Base-by-base conservation (phyloP, 2,888 invertebrate species). In the Frankliniella intonsa region DNA sequence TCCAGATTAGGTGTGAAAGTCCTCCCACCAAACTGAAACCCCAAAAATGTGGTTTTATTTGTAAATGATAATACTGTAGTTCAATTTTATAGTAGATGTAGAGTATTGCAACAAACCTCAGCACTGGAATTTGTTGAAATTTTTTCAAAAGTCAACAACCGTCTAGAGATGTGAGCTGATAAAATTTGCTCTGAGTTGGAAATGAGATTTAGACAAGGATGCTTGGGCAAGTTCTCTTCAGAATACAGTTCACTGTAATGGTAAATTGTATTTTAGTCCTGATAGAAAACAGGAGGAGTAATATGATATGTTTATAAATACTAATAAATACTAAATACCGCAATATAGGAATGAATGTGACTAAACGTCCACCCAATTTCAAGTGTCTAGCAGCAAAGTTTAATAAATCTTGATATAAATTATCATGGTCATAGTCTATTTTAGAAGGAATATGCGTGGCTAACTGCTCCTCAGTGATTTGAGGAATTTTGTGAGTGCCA, bases 271-370 rank as follows among this genome's bases (percentile, higher is more conserved):
- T 69, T 81, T 50, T n/a, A 80, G 1, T 38, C n/a, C 0, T 1
- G 0, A 80, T 1, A 80, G 50, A 65, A 62, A 38, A 25, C 27
- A 50, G 65, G 25, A 80, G 49, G 22, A 50, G 49, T 22, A 65
- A 82, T 19, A 81, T 38, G 51, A 76, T 50, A 50, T n/a, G 11
- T 19, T 81, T 27, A 19, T 69, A 80, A 38, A 81, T 50, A 83
- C 1, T 81, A 49, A 14, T 51, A 81, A 82, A 83, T 83, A 25
- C 14, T 50, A 14, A 19, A 9, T 3, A 38, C 49, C 9, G 38
- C n/a, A 79, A n/a, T 80, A 83, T 27, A 51, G 99, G 99, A 86
- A 97, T 93, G 99, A 99, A 99, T 89, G 95, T 98, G 0, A 99
- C 97, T 25, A 99, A 89, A 84, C 96, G 90, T 0, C 97, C 94